Evolutionary conservation across 2,888 invertebrate species (phyloP).

Genomic region (Chironomus riparius): DNA sequence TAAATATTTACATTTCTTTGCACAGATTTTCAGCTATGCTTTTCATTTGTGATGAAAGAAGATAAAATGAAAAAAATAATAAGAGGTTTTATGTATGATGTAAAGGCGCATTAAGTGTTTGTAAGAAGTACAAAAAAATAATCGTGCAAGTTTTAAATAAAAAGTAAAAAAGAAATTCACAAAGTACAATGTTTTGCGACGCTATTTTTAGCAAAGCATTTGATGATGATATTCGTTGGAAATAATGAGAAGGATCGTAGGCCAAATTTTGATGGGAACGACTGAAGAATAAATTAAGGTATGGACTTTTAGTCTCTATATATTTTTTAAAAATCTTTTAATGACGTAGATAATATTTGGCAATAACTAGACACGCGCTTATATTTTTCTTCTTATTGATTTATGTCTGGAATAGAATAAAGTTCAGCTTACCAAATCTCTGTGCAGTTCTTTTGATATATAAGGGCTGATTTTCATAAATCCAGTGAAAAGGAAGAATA

Average conservation of each 20-base stretch:
- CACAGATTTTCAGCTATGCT: too few relatives aligned
- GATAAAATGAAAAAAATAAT: too few relatives aligned
- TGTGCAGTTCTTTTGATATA: constrained; percentile 89
- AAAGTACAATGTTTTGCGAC: neutral
- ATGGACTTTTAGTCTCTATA: neutral
- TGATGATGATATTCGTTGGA: neutral
- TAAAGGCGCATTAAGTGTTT: neutral
- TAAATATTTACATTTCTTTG: too few relatives aligned
- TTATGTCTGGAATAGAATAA: neutral
- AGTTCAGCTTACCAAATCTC: constrained; percentile 74
- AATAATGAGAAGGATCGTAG: neutral
- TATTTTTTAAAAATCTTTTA: neutral
- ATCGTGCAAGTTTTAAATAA: neutral
- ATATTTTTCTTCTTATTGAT: neutral
- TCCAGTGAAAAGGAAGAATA: constrained; percentile 93
- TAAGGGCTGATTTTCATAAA: constrained; percentile 84
- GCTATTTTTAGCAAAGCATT: neutral
- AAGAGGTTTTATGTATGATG: too few relatives aligned
- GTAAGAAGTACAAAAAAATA: neutral
- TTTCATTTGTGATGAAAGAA: too few relatives aligned
- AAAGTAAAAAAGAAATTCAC: neutral
- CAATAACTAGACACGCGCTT: neutral
- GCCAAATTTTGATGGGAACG: neutral
- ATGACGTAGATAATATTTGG: neutral
- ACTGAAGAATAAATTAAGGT: neutral